Evolutionary conservation across 1,140 invertebrate genomes (phyloP).

Genomic region (Drosophila trapezifrons): DNA sequence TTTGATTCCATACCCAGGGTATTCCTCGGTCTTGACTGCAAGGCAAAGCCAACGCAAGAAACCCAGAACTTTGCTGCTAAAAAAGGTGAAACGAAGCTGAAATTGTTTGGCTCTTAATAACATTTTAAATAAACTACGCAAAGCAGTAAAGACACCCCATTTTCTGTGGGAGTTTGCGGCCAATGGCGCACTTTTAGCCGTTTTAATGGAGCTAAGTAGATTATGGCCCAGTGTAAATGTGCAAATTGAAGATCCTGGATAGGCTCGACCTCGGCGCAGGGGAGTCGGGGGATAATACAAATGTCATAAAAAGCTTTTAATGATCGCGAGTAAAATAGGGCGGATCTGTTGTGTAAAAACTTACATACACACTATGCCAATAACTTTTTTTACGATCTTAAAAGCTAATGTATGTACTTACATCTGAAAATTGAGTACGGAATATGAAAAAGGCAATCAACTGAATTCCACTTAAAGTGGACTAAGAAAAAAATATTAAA

Average conservation of each 20-base stretch:
- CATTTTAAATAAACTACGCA: conserved; percentile 80
- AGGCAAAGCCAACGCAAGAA: conserved; percentile 46
- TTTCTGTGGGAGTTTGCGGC: conserved; percentile 24
- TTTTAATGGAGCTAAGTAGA: conserved; percentile 72
- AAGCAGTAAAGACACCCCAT: conserved; percentile 53
- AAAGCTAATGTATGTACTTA: neutral
- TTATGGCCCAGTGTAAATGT: conserved; percentile 67
- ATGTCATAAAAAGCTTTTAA: conserved; percentile 41
- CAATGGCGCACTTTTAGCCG: conserved; percentile 63
- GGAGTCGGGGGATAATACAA: conserved; percentile 29
- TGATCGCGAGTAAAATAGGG: conserved; percentile 39
- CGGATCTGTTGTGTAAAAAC: conserved; percentile 23
- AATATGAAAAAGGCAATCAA: neutral
- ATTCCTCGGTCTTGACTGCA: conserved; percentile 27
- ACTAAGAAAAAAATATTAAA: no score
- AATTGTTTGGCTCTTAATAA: conserved; percentile 76
- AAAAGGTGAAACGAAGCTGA: conserved; percentile 36
- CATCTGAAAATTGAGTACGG: neutral
- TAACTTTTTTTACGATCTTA: neutral
- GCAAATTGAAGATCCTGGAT: conserved; percentile 57
- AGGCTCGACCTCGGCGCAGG: neutral
- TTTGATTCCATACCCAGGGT: conserved; percentile 19
- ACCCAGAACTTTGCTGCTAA: conserved; percentile 18
- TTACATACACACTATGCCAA: neutral
- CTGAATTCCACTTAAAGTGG: neutral